These are phyloP conservation scores for Centropus unirufus DNA, from an alignment of 2,113 vertebrate genomes.

Conservation along the genomic window DNA sequence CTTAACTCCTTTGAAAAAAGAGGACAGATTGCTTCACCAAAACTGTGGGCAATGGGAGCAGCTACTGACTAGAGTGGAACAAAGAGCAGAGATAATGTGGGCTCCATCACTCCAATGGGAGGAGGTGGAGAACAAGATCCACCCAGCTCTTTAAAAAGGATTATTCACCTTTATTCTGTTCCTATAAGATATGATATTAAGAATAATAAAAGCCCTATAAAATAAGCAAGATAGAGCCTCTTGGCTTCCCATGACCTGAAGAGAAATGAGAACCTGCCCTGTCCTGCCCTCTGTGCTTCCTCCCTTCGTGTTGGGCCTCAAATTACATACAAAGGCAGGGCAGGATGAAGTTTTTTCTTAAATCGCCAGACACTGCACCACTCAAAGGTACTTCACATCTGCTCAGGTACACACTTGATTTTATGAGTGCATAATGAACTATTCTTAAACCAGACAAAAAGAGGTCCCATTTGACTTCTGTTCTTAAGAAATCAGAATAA, in stretches of 20 bases:
- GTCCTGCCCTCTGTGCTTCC: background rate
- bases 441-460: background rate
- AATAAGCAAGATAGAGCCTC: background rate
- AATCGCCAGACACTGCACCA: background rate
- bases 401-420: background rate
- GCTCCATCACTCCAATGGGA: background rate
- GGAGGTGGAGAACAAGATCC: background rate
- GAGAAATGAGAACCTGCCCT: background rate
- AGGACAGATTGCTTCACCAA: background rate
- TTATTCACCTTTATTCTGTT: constrained; percentile 32
- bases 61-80: background rate
- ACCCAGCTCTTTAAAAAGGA: background rate
- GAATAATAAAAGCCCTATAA: background rate
- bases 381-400: background rate
- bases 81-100: background rate
- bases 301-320: background rate
- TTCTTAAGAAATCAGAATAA: constrained; percentile 43
- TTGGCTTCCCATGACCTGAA: background rate
- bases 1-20: background rate
- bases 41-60: background rate
- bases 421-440: background rate
- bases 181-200: constrained; percentile 22
- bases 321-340: background rate
- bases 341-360: background rate
- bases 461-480: background rate